Evolutionary conservation across 2,888 invertebrate genomes (phyloP).

Genomic region (Ochlodes sylvanus): DNA sequence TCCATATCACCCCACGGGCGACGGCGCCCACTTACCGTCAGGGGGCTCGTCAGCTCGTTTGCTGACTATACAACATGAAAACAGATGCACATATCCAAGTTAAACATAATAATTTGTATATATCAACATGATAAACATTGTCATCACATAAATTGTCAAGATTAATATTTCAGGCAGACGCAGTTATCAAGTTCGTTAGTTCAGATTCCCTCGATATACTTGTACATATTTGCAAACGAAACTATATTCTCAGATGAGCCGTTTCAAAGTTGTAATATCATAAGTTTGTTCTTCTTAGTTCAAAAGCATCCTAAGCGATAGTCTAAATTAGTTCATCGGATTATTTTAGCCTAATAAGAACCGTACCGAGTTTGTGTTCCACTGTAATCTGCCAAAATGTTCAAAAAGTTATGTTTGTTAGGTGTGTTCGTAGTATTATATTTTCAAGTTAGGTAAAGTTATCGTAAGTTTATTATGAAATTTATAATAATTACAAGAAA

Average conservation of each 20-base stretch:
- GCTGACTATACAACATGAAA: too few species aligned
- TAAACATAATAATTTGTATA: too few species aligned
- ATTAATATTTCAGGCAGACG: neutral
- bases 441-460: too few species aligned
- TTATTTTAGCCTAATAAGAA: neutral
- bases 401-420: neutral
- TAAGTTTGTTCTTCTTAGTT: conserved; percentile 13
- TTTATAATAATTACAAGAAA: too few species aligned
- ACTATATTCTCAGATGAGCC: conserved; percentile 14
- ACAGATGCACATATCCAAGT: too few species aligned
- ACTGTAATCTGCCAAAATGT: neutral
- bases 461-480: too few species aligned
- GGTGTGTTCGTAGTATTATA: neutral
- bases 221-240: conserved; percentile 4
- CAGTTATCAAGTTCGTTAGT: conserved; percentile 1
- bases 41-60: too few species aligned
- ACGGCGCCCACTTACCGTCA: too few species aligned
- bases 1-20: too few species aligned
- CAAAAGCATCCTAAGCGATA: conserved; percentile 13
- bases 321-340: conserved; percentile 9
- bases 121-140: too few species aligned
- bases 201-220: conserved; percentile 13
- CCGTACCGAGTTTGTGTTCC: neutral
- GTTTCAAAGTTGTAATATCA: conserved; percentile 13
- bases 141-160: neutral